Percentiles rank a stretch among this genome's conserved stretches.
Conservation (phyloP, 2,797 vertebrate species). For the Rhinoraja longicauda region DNA sequence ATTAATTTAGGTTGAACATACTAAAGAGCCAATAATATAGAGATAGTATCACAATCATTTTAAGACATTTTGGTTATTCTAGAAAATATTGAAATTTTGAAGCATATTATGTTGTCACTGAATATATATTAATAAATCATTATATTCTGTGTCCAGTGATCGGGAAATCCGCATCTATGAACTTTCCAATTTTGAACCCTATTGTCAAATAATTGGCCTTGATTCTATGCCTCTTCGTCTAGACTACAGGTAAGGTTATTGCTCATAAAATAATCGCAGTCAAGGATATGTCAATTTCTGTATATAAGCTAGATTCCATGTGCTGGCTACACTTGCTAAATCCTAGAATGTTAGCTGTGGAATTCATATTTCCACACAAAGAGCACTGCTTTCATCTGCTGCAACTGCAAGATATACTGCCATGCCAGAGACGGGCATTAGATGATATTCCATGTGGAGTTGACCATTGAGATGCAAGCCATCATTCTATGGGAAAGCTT, state of each 20-base stretch:
- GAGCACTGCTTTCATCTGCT: too few relatives aligned
- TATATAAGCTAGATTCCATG: neutral
- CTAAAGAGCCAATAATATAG: neutral
- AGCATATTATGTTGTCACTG: neutral
- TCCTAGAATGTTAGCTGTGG: neutral
- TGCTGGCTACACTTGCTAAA: neutral
- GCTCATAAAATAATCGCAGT: neutral
- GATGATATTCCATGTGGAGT: too few relatives aligned
- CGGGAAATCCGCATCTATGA: constrained; percentile 46
- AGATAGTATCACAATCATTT: neutral
- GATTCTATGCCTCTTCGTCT: constrained; percentile 41
- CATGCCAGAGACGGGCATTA: too few relatives aligned
- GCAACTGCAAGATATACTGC: too few relatives aligned
- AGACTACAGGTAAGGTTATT: constrained; percentile 40
- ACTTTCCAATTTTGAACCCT: constrained; percentile 48
- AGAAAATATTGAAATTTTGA: neutral
- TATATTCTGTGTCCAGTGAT: constrained; percentile 44
- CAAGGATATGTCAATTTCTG: neutral
- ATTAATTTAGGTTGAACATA: neutral
- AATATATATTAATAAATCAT: neutral
- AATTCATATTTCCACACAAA: neutral
- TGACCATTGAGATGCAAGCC: too few relatives aligned
- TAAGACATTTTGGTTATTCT: neutral
- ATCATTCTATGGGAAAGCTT: too few relatives aligned
- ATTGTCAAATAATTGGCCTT: constrained; percentile 43